Percentiles rank a stretch among this genome's conserved stretches.
Conservation (phyloP, 2,113 vertebrate species). For the Sceloporus undulatus region DNA sequence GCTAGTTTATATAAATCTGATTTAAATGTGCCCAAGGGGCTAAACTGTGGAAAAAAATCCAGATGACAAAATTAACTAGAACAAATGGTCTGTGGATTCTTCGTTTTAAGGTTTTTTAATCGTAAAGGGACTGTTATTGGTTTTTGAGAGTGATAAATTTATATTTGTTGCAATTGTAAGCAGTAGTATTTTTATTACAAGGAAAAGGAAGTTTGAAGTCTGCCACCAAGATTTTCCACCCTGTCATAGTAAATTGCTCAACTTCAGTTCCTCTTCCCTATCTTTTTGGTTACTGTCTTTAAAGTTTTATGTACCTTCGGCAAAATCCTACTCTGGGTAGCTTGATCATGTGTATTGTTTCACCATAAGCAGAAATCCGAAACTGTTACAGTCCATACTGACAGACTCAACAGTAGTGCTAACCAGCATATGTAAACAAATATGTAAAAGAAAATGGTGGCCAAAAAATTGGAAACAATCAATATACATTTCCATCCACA, state of each 20-base stretch:
- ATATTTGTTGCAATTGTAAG: slow-evolving; percentile 46
- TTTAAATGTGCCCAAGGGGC: slow-evolving; percentile 73
- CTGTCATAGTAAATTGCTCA: too few species aligned
- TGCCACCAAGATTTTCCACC: neutral
- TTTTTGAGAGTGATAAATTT: slow-evolving; percentile 65
- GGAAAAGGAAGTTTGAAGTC: neutral
- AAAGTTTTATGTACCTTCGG: neutral
- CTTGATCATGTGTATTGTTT: neutral
- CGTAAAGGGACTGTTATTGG: slow-evolving; percentile 67
- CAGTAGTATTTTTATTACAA: slow-evolving; percentile 61
- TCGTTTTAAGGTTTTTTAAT: slow-evolving; percentile 61
- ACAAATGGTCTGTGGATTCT: slow-evolving; percentile 59
- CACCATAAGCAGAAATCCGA: neutral
- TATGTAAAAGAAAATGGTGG: too few species aligned
- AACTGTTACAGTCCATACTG: too few species aligned
- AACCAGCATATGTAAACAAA: too few species aligned
- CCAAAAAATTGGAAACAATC: too few species aligned
- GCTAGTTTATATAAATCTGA: slow-evolving; percentile 72
- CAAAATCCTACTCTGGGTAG: neutral
- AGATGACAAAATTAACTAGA: slow-evolving; percentile 68
- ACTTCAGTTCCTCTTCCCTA: neutral
- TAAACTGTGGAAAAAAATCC: slow-evolving; percentile 72
- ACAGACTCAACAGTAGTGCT: too few species aligned
- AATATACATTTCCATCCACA: too few species aligned
- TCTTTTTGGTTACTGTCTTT: neutral